Evolutionary conservation across 2,113 vertebrate genomes (phyloP), one percentile per base, ranked within the genome.

Genomic region (Cettia cetti): DNA sequence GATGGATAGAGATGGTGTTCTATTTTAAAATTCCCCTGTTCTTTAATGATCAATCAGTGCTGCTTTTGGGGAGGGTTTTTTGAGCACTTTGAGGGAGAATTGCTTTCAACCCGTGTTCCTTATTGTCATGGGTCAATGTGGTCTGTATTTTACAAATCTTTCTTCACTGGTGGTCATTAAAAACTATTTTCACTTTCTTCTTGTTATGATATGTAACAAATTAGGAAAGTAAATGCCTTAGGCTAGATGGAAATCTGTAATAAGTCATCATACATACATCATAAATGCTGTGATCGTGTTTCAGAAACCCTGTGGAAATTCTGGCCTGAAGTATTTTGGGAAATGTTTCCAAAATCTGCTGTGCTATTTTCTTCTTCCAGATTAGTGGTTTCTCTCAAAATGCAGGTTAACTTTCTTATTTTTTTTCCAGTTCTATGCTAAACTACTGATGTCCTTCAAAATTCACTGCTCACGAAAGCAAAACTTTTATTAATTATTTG

Each of bases 101-200:
- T 87, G 10, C 22, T 88, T 76, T 92, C 59, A 87, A 13, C 42
- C 35, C 2, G 0, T 37, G 33, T 77, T 82, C 13, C 12, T 47
- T 75, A 4, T 71, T 86, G 60, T 68, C 61, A 12, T 52, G 69
- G 45, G 15, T 88, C 59, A 52, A 4, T 69, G 39, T 83, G 56
- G 39, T 85, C 63, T 42, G 1, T 70, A 49, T 71, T 94, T 91
- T 61, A 71, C 14, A 91, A 81, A 37, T 75, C 52, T 56, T 42
- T 89, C 77, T 68, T 89, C 84, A 68, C 18, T 87, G 86, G 74
- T 94, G 69, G 81, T 53, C 83, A 72, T 71, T 71, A 22, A 44
- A 82, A 92, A 84, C 12, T 42, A 66, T 84, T 94, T 95, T 96
- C 40, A 72, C 92, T 92, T 89, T 95, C 76, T 94, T 39, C 72